Evolutionary conservation across 2,888 invertebrate genomes (phyloP), one percentile per base, ranked within the genome.

Genomic region (Eumerus sabulonum): DNA sequence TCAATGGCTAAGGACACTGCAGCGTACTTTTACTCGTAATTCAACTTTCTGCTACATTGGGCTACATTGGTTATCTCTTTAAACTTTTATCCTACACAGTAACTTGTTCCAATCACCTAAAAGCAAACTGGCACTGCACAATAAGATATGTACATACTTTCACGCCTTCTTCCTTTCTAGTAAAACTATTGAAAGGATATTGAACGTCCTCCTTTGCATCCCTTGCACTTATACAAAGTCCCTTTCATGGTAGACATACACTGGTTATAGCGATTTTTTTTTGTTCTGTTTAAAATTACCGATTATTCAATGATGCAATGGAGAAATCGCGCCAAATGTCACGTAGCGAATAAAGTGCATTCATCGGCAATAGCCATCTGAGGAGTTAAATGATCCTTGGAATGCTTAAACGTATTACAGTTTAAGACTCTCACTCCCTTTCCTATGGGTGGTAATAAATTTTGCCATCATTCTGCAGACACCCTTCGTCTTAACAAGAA

Each of bases 111-210:
- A 50, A 42, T 42, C 50, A 48, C 27, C 35, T 35, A 50, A 59
- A 36, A 9, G 36, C 9, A 11, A 44, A n/a, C 19, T 35, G n/a
- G 14, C 13, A 16, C 50, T 17, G 71, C 54, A 54, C 42, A 66
- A 60, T 50, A 71, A 56, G 56, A 48, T n/a, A n/a, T n/a, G 27
- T 27, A 27, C 27, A 27, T 27, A 27, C 27, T 7, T 27, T 27
- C 27, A 27, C 27, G 7, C 27, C 27, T 2, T 54, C 64, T 53
- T 27, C 59, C 64, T 17, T n/a, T 35, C 17, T 45, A 74, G 59
- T 71, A 40, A 64, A 74, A 74, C 74, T 79, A 79, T 79, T 68
- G 70, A 79, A 68, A 79, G 79, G 79, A 74, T 79, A 79, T 79
- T 79, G 79, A 79, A 79, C 79, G 79, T 51, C 72, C 73, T 63